Percentiles rank a stretch among this genome's conserved stretches.
Conservation (phyloP, 1,140 invertebrate species). For the Lepidurus packardi region DNA sequence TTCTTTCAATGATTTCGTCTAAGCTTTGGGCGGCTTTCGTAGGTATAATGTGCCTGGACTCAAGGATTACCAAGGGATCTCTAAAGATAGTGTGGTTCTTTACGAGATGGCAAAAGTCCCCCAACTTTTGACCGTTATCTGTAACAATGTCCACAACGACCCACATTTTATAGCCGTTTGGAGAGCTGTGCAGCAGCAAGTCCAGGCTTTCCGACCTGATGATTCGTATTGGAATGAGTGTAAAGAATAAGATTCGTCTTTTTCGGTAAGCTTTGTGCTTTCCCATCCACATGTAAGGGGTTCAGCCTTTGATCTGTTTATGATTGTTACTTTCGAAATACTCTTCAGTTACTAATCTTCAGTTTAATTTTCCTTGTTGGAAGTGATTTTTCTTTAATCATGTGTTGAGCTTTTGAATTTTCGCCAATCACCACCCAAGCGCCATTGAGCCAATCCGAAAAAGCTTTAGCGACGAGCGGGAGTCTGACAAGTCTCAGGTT, state of each 20-base stretch:
- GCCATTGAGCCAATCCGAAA: too few species aligned
- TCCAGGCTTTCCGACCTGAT: not conserved
- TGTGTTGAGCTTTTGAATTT: too few species aligned
- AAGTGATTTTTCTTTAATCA: too few species aligned
- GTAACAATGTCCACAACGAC: not conserved
- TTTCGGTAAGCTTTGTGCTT: too few species aligned
- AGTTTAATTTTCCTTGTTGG: too few species aligned
- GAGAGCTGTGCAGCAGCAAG: not conserved
- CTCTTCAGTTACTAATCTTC: too few species aligned
- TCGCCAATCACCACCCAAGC: too few species aligned
- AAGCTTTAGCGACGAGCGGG: too few species aligned
- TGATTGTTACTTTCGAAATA: too few species aligned
- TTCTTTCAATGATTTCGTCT: not conserved
- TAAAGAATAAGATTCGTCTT: not conserved
- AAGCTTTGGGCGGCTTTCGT: not conserved
- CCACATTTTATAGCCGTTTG: not conserved
- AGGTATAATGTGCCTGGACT: not conserved
- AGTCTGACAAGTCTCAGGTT: too few species aligned
- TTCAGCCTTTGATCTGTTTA: too few species aligned
- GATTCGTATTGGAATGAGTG: not conserved
- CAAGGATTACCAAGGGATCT: not conserved
- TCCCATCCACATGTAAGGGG: too few species aligned
- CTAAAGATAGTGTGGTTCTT: not conserved
- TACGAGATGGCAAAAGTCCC: not conserved
- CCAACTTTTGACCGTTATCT: conserved; percentile 1